Conservation (phyloP, 2,113 vertebrate genomes). For the Grantiella picta region DNA sequence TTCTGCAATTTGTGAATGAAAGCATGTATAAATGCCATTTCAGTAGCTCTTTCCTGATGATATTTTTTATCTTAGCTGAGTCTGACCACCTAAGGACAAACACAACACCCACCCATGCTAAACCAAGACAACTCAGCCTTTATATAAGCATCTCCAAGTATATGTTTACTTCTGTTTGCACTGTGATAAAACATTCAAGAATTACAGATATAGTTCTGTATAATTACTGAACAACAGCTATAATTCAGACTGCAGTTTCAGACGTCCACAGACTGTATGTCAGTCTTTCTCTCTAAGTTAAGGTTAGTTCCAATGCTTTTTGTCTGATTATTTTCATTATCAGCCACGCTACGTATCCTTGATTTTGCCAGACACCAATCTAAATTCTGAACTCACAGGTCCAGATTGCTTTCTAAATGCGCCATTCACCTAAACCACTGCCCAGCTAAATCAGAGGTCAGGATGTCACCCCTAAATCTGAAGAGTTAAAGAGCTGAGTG, state of each 20-base stretch:
- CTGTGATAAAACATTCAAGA: background rate
- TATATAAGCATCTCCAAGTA: background rate
- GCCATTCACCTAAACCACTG: background rate
- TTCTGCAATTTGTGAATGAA: background rate
- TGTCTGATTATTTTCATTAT: background rate
- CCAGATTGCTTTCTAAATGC: background rate
- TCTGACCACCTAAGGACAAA: background rate
- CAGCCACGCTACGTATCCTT: accelerated
- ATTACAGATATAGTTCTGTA: background rate
- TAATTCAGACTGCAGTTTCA: background rate
- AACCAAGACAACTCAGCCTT: background rate
- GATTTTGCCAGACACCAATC: background rate
- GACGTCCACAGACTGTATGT: background rate
- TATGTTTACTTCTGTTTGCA: background rate
- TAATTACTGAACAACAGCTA: background rate
- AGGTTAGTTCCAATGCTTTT: background rate
- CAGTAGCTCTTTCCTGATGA: background rate
- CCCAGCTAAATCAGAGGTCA: background rate
- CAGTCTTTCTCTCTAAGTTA: background rate
- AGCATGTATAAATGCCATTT: background rate
- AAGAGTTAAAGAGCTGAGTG: background rate
- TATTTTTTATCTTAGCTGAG: background rate
- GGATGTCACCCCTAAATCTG: background rate
- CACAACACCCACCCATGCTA: accelerated
- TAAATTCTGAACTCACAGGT: background rate